Base-by-base conservation (phyloP, 2,797 vertebrate species). In the Carduelis carduelis region DNA sequence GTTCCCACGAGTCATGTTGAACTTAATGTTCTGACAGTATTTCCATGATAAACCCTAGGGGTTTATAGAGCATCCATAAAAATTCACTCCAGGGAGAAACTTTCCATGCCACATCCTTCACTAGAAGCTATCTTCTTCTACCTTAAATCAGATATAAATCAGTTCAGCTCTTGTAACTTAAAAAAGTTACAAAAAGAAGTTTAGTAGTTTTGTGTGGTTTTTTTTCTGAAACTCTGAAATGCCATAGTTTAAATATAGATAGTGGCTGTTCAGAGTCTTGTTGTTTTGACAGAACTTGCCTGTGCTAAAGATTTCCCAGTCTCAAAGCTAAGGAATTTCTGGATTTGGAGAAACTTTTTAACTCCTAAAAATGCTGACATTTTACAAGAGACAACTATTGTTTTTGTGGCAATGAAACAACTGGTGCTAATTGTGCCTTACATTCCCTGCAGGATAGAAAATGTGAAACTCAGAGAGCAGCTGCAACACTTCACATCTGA, bases 51-150 rank as follows among this genome's bases (percentile, higher is more conserved):
- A 95, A 95, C 87, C 81, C 79, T 60, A 16, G 81, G 68, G 87
- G 59, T 87, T 97, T 96, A 63, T 91, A 83, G 83, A 93, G 53
- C 78, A 93, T 72, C 86, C 71, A 72, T 96, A 94, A 92, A 96
- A 95, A 95, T 60, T 94, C 94, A 88, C 81, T 87, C 77, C 46
- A 32, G 71, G 75, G 83, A 94, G 83, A 90, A 88, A 77, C 79
- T 89, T 90, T 81, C 72, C 39, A 22, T 47, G 81, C 59, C 35
- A 76, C 18, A 16, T 56, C 83, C 86, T 87, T 49, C 34, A 81
- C 87, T 60, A 85, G 80, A 89, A 94, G 46, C 84, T 83, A 68
- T 93, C 70, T 86, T 91, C 76, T 88, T 55, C 66, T 75, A 44
- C 74, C 75, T 89, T 82, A 79, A 82, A 78, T 91, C 77, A 75